Evolutionary conservation across 2,797 vertebrate species (phyloP).

Genomic region (Geotrypetes seraphini): DNA sequence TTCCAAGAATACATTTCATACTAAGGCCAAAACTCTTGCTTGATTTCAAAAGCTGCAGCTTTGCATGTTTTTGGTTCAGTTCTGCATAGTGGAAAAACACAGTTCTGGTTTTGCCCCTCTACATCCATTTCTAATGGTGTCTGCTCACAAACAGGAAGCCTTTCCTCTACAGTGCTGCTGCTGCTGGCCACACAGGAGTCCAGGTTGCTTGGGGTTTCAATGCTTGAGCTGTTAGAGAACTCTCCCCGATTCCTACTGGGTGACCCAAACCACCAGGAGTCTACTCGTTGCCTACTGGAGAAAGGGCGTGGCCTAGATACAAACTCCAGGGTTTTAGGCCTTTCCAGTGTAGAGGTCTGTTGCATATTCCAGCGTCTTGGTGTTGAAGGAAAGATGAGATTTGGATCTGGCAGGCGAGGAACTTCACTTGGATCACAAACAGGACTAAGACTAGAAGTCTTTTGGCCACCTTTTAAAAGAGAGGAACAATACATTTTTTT

Average conservation of each 20-base stretch:
- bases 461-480: slow-evolving; percentile 52
- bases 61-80: slow-evolving; percentile 66
- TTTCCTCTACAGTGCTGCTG: slow-evolving; percentile 70
- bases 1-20: slow-evolving; percentile 22
- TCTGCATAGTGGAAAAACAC: slow-evolving; percentile 81
- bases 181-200: slow-evolving; percentile 74
- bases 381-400: slow-evolving; percentile 84
- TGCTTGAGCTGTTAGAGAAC: slow-evolving; percentile 87
- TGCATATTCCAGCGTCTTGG: slow-evolving; percentile 80
- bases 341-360: slow-evolving; percentile 69
- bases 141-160: slow-evolving; percentile 46
- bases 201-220: slow-evolving; percentile 85
- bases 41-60: slow-evolving; percentile 70
- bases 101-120: slow-evolving; percentile 83
- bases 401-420: slow-evolving; percentile 86
- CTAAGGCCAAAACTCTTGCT: slow-evolving; percentile 84
- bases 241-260: slow-evolving; percentile 63
- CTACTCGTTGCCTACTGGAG: slow-evolving; percentile 67
- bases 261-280: slow-evolving; percentile 75
- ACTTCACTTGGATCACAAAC: slow-evolving; percentile 70
- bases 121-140: slow-evolving; percentile 82
- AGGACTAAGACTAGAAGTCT: slow-evolving; percentile 64
- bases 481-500: no score
- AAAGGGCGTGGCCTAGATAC: slow-evolving; percentile 84
- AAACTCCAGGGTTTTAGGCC: slow-evolving; percentile 92